Base-by-base conservation (phyloP, 1,140 invertebrate genomes). In the Zaprionus africanus region DNA sequence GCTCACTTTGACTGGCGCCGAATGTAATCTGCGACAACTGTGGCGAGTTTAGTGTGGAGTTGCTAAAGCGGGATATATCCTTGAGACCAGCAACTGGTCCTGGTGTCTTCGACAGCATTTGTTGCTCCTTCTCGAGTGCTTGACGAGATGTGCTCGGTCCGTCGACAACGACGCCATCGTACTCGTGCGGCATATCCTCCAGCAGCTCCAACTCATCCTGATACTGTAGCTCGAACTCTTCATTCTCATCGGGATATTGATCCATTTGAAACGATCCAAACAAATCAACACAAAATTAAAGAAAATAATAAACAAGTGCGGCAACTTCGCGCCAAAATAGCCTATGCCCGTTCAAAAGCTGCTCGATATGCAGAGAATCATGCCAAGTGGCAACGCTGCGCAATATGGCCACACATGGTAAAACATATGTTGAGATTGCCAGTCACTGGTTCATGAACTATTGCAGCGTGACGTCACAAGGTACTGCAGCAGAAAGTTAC, bases 161-260 rank as follows among this genome's bases (percentile, higher is more conserved):
- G 1, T 80, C 69, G 41, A 46, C 41, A n/a, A 43, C n/a, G 58
- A 64, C 34, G 1, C 94, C 83, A 92, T 96, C 56, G 4, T 73
- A 77, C 22, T 85, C 84, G 17, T 81, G 65, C 5, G 67, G 82
- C 49, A 82, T 53, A 31, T 90, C 95, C 58, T 93, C 93, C 68
- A 96, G 90, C 82, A 95, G 81, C 83, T 97, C 96, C 26, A 96
- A 91, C 69, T 97, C 96, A 88, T 96, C 96, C 26, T 94, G 94
- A 81, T 96, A 95, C 86, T 95, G 94, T 38, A 96, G 93, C 82
- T 97, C 96, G 87, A 95, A 97, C 90, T 97, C 96, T 81, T 97
- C 96, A 72, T 97, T 96, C 9, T 95, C 93, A 92, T 96, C 95
- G 2, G 95, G 96, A 94, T 95, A 97, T 72, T 96, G 96, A 91